Conservation (phyloP, 2,113 vertebrate genomes). For the Pluvianellus socialis region DNA sequence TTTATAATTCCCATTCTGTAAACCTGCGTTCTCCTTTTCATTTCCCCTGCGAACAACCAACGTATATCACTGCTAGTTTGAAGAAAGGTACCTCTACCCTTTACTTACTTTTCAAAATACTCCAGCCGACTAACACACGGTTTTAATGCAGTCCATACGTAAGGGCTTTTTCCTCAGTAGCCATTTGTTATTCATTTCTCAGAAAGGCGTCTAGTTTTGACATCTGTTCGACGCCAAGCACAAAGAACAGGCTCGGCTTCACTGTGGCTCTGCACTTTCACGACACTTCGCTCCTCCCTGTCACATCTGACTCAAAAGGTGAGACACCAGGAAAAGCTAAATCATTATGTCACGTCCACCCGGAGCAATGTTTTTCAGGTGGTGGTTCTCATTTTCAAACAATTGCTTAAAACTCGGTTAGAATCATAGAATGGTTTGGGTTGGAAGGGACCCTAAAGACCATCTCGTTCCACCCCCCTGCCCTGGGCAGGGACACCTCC, state of each 20-base stretch:
- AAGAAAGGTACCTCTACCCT: neutral
- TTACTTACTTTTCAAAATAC: neutral
- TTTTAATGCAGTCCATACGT: neutral
- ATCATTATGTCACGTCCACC: neutral
- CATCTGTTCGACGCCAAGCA: neutral
- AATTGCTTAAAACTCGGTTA: neutral
- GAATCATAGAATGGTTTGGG: too few species aligned
- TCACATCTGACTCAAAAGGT: neutral
- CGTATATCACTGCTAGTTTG: neutral
- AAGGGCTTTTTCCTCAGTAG: neutral
- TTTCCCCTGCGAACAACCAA: neutral
- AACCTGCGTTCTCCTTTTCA: neutral
- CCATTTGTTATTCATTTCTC: neutral
- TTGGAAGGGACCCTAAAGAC: too few species aligned
- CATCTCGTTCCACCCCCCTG: too few species aligned
- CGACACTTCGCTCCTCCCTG: neutral
- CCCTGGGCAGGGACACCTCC: too few species aligned
- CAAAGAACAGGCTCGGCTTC: neutral
- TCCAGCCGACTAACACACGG: neutral
- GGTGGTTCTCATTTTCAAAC: neutral
- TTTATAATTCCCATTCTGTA: neutral
- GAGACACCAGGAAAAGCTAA: neutral
- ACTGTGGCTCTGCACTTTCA: neutral
- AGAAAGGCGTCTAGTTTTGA: neutral
- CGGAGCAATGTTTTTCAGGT: neutral